Base-by-base conservation (phyloP, 2,113 vertebrate genomes). In the Pachypanchax playfairii region DNA sequence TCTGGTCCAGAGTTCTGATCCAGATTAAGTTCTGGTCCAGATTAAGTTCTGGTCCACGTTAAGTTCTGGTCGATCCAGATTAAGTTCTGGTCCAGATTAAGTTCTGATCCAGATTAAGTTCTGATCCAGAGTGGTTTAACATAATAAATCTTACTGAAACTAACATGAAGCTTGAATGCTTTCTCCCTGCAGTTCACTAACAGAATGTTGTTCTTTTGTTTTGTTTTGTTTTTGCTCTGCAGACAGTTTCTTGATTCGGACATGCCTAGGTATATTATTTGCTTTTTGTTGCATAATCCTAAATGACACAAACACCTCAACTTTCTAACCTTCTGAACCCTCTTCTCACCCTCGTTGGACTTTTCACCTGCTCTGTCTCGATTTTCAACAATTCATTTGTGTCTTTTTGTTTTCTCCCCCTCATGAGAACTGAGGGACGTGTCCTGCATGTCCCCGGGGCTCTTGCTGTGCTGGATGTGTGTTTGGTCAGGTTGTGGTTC, bases 231-330 rank as follows among this genome's bases (percentile, higher is more conserved):
- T 92, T 96, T 93, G 94, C 94, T 97, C 94, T 67, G 89, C 97
- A 99, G 97, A 96, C 96, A 98, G 94, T 98, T 98, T 98, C 96
- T 99, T 98, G 97, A 99, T 96, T 98, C 95, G 94, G 97, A 99
- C 94, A 96, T 97, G 92, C 97, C 97, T 97, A 99, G 97, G 96
- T 98, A 99, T 92, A 94, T 94, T 86, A 84, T 88, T 89, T 88
- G 80, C 74, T 75, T 90, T 47, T 79, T 58, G 80, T 83, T 62
- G 65, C 55, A 75, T 76, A 36, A 61, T 82, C 51, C 60, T 85
- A 29, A 73, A 62, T 81, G 59, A 76, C 52, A 75, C 13, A 61
- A 21, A 75, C 68, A 65, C 59, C 38, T 70, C 64, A 75, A 72
- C 71, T 61, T 43, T 75, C 54, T 69, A 50, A 65, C 55, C 15